These are phyloP conservation scores for Leptinotarsa undecemlineata DNA, from an alignment of 1,140 invertebrate genomes.

Conservation along the genomic window DNA sequence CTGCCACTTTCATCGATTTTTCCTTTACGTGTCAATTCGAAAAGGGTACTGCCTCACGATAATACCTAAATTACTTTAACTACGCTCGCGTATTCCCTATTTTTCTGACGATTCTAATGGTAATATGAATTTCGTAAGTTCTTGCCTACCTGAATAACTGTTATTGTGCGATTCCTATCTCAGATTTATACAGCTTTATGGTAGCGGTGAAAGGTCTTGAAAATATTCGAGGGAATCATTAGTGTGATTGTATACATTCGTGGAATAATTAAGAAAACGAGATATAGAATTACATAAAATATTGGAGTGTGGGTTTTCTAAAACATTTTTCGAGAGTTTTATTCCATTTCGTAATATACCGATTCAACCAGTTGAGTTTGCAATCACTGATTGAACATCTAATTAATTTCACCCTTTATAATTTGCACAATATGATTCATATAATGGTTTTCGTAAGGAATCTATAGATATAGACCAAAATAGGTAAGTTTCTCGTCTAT, in stretches of 20 bases:
- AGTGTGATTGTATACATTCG: not conserved
- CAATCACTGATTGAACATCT: no score
- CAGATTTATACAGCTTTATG: not conserved
- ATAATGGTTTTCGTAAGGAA: no score
- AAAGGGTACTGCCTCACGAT: constrained; percentile 26
- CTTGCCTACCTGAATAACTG: not conserved
- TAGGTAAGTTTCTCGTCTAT: no score
- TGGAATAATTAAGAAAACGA: no score
- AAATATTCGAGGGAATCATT: not conserved
- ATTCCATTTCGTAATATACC: no score
- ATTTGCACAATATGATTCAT: no score
- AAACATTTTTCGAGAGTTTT: no score
- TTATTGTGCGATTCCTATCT: constrained; percentile 7
- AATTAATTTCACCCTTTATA: no score
- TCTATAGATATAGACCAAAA: no score
- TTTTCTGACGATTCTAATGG: not conserved
- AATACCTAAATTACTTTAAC: constrained; percentile 19
- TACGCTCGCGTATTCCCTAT: not conserved
- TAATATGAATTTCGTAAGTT: constrained; percentile 11
- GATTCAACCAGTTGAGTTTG: no score
- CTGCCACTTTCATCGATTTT: constrained; percentile 24
- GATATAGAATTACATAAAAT: no score
- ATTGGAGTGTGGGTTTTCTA: no score
- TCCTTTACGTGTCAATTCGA: constrained; percentile 28
- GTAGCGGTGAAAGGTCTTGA: not conserved